These are phyloP conservation scores for Bugulina stolonifera DNA, from an alignment of 2,888 invertebrate genomes.

Conservation along the genomic window DNA sequence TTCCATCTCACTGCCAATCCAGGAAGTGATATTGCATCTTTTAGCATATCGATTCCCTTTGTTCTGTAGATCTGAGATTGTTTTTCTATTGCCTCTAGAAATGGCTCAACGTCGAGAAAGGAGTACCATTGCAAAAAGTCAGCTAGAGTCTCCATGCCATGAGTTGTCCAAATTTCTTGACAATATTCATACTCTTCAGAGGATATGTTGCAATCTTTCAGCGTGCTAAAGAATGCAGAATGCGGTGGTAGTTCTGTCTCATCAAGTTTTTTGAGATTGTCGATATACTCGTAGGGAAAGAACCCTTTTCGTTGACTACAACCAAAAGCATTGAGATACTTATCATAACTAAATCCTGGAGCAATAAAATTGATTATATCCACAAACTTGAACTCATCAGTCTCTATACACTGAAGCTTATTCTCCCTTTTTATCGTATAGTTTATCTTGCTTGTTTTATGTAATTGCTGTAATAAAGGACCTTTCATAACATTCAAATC, in stretches of 20 bases:
- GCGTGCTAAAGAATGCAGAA: neutral
- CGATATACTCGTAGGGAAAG: neutral
- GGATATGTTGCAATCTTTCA: neutral
- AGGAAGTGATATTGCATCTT: neutral
- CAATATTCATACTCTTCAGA: neutral
- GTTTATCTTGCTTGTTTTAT: too few relatives aligned
- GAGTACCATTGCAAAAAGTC: neutral
- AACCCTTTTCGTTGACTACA: neutral
- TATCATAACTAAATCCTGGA: neutral
- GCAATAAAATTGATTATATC: neutral
- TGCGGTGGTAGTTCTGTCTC: neutral
- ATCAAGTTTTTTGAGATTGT: neutral
- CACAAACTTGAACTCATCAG: neutral
- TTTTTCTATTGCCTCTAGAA: neutral
- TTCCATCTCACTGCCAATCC: neutral
- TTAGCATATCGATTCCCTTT: neutral
- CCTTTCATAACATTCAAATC: too few relatives aligned
- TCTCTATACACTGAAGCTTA: too few relatives aligned
- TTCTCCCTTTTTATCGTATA: too few relatives aligned
- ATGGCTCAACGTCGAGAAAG: neutral
- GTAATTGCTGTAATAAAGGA: too few relatives aligned
- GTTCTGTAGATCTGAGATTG: neutral
- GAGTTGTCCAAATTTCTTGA: neutral
- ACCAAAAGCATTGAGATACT: neutral
- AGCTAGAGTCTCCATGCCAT: neutral